Conservation (phyloP, 2,113 vertebrate genomes). For the Ciconia maguari region DNA sequence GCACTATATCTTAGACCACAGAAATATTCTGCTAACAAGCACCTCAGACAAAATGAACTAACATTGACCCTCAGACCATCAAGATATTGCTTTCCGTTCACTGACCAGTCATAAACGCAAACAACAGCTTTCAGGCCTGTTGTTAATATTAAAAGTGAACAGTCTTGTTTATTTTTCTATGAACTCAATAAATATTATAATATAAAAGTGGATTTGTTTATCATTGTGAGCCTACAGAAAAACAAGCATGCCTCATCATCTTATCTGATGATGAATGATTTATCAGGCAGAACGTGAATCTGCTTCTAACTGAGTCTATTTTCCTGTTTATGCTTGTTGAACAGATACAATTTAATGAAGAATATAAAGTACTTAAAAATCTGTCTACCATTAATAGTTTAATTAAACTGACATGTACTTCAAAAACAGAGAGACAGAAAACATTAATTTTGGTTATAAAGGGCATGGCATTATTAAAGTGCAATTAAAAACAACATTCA, state of each 20-base stretch:
- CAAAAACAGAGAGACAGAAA: slow-evolving; percentile 78
- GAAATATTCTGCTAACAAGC: slow-evolving; percentile 40
- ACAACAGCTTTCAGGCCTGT: background rate
- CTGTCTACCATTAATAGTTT: slow-evolving; percentile 81
- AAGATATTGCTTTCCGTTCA: background rate
- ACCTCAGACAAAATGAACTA: background rate
- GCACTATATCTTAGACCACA: background rate
- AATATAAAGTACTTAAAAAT: slow-evolving; percentile 79
- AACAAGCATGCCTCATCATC: slow-evolving; percentile 48
- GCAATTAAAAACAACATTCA: slow-evolving; percentile 79
- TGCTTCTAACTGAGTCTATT: slow-evolving; percentile 63
- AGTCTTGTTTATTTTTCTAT: slow-evolving; percentile 60
- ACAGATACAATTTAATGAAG: slow-evolving; percentile 78
- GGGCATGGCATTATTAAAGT: slow-evolving; percentile 83
- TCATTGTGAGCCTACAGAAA: slow-evolving; percentile 45
- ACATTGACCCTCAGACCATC: background rate
- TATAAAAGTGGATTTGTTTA: slow-evolving; percentile 65
- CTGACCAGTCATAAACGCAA: slow-evolving; percentile 20
- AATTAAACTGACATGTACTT: slow-evolving; percentile 81
- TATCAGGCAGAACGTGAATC: slow-evolving; percentile 68
- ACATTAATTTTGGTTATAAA: slow-evolving; percentile 81
- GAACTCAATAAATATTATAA: slow-evolving; percentile 53
- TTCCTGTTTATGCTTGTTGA: slow-evolving; percentile 76
- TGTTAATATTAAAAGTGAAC: slow-evolving; percentile 22
- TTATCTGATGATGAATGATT: slow-evolving; percentile 71